Evolutionary conservation across 1,140 invertebrate species (phyloP), one percentile per base, ranked within the genome.

Genomic region (Atta texana): DNA sequence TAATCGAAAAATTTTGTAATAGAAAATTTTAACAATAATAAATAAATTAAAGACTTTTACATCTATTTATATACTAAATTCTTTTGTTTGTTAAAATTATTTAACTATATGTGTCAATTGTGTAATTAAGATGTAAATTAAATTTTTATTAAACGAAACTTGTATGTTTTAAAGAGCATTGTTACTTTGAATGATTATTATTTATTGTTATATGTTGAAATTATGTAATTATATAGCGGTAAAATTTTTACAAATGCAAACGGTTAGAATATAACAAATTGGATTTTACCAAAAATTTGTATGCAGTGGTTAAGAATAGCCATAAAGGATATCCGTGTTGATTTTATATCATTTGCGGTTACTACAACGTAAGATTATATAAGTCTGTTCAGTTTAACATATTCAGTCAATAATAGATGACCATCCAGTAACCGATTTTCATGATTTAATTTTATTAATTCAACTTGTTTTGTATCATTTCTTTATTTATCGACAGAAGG

Each of bases 281-380:
- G 14, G 2, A 4, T 57, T 81, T 44, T 72, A 59, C 10, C 7
- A 53, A 72, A 82, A 72, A 51, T 53, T 55, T 18, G 14, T 44
- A 18, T 1, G 6, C 8, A 24, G 34, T 34, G 3, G 18, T 63
- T 31, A 49, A 57, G 21, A 51, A 21, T 34, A 49, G n/a, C 2
- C 0, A 8, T 6, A 75, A 24, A 89, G 82, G 82, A 87, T 68
- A 76, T 89, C 84, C 84, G 87, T 18, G 31, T 55, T 34, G 72
- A 24, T 71, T 74, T 64, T 53, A 12, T 89, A 89, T 86, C 69
- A 28, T 3, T 7, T 53, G 34, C 39, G 75, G 69, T 64, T 51
- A 80, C 5, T 24, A 39, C 28, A 21, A 66, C 31, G 31, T 53
- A 81, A 51, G 14, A 82, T 82, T 72, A 68, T 49, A 75, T 63